Base-by-base conservation (phyloP, 2,113 vertebrate genomes). In the Gambusia affinis region DNA sequence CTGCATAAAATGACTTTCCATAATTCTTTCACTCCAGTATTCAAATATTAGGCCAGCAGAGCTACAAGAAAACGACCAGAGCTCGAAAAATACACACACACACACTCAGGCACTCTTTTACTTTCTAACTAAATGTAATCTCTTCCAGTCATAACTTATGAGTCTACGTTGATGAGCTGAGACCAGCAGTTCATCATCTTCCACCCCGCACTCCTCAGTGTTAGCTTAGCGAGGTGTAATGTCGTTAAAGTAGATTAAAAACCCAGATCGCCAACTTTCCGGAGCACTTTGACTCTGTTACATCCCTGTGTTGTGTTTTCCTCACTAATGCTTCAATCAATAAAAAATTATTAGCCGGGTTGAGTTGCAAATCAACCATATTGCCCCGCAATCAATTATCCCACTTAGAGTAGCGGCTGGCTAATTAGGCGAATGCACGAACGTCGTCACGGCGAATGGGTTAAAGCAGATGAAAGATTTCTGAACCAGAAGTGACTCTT, bases 281-380 rank as follows among this genome's bases (percentile, higher is more conserved):
- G 62, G 57, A 70, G 67, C 72, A 73, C 67, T 79, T 71, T 78
- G 81, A 37, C 81, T 68, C 28, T 12, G 81, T 73, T 54, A 78
- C 81, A 69, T 78, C 76, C 75, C 85, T 70, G 51, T 54, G 42
- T 72, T 33, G 61, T 80, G 79, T 89, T 88, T 80, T 76, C 35
- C 69, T 66, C 64, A 4, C 87, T 87, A 91, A 94, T 88, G 87
- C 75, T 63, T 77, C 75, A 79, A 93, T 94, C 92, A 91, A 94
- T 93, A 93, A 86, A 77, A 88, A 81, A 93, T 93, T 91, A 94
- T 92, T 89, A 93, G 91, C 92, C 84, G 82, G 82, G 90, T 89
- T 92, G 88, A 92, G 84, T 88, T 87, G 76, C 87, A 91, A 93
- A 92, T 92, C 84, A 88, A 88, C 74, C 88, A 87, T 66, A 81